These are phyloP conservation scores for Limosa lapponica DNA, from an alignment of 2,797 vertebrate species.

Conservation along the genomic window DNA sequence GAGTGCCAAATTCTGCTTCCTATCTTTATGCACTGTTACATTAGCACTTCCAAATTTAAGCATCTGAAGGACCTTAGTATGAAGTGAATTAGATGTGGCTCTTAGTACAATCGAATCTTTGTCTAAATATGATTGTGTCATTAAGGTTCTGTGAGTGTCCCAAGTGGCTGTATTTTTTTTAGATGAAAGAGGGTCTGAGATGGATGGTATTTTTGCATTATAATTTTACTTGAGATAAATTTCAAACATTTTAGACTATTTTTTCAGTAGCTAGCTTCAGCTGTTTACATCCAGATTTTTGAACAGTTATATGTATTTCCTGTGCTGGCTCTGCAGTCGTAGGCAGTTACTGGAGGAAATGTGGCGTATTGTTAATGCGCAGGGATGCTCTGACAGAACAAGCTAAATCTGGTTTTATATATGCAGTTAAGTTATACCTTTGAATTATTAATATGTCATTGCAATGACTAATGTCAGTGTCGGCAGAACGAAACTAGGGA, in stretches of 20 bases:
- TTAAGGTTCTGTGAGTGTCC: not conserved
- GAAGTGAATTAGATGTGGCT: not conserved
- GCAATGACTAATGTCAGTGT: not conserved
- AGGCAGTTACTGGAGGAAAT: not conserved
- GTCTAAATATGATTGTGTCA: not conserved
- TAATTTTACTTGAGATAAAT: not conserved
- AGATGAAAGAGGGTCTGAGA: not conserved
- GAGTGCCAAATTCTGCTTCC: not conserved
- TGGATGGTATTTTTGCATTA: not conserved
- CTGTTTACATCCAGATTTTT: not conserved
- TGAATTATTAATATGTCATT: not conserved
- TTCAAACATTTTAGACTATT: not conserved
- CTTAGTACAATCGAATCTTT: not conserved
- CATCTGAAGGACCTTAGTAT: not conserved
- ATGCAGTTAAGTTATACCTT: not conserved
- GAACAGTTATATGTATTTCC: not conserved
- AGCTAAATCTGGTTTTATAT: not conserved
- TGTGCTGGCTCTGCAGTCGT: not conserved
- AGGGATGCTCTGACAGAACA: not conserved
- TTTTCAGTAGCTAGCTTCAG: not conserved
- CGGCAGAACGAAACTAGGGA: not conserved
- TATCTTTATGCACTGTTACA: not conserved
- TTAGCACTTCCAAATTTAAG: not conserved
- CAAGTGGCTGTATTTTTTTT: not conserved
- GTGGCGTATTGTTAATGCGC: not conserved